A percentile compares a stretch with the other conserved stretches of the same genome.
These are phyloP conservation scores for Drosophila kambysellisi DNA, from an alignment of 2,888 invertebrate genomes.

Conservation along the genomic window DNA sequence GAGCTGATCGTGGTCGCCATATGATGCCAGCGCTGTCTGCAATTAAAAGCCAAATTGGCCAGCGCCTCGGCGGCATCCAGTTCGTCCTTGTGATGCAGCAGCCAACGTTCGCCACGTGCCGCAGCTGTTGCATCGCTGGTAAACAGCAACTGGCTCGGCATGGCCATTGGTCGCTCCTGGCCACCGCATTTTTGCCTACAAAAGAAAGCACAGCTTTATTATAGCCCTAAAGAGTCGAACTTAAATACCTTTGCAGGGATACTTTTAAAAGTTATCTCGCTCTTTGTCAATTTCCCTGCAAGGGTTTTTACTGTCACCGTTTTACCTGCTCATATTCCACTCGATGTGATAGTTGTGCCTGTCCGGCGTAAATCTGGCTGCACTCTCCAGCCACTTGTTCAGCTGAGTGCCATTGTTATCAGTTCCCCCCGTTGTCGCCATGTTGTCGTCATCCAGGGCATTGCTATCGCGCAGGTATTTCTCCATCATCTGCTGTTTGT, in stretches of 20 bases:
- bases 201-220: neutral
- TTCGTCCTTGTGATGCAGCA: slow-evolving; percentile 89
- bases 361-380: slow-evolving; percentile 90
- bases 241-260: neutral
- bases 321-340: slow-evolving; percentile 86
- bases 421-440: neutral
- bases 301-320: neutral
- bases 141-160: slow-evolving; percentile 56
- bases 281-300: neutral
- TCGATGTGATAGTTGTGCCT: slow-evolving; percentile 90
- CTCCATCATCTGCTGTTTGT: slow-evolving; percentile 88
- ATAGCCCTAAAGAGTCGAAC: neutral
- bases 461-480: slow-evolving; percentile 86
- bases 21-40: slow-evolving; percentile 82
- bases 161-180: slow-evolving; percentile 45
- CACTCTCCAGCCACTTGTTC: slow-evolving; percentile 91
- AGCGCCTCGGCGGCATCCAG: slow-evolving; percentile 91
- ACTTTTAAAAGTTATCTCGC: neutral
- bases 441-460: slow-evolving; percentile 16
- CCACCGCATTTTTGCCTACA: slow-evolving; percentile 74
- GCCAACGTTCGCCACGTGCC: slow-evolving; percentile 55
- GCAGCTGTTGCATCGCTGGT: slow-evolving; percentile 54
- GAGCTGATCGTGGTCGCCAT: slow-evolving; percentile 73
- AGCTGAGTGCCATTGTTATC: slow-evolving; percentile 86
- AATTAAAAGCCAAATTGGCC: slow-evolving; percentile 88